Evolutionary conservation across 2,888 invertebrate genomes (phyloP), one percentile per base, ranked within the genome.

Genomic region (Rhingia rostrata): DNA sequence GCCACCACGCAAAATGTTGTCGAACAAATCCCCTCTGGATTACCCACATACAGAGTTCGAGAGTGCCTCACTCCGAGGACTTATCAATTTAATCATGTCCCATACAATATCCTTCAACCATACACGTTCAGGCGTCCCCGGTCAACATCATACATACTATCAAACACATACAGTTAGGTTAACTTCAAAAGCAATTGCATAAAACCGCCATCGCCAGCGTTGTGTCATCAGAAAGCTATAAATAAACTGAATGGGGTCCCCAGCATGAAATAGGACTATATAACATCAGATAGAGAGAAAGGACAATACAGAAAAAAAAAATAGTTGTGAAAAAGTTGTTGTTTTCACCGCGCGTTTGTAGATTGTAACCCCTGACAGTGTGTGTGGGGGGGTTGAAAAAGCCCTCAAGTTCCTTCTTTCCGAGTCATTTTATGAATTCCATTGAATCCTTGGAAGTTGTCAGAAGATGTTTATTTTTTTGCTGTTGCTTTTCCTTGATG

Each of bases 71-170:
- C 74, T 64, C 70, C 32, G 22, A 80, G 80, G 80, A 64, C 80
- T 84, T 84, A 84, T 84, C 80, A 84, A 84, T 84, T 80, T 84
- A 80, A 84, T 84, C 84, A 84, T 84, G 84, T 70, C 70, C 74
- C 69, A 74, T 73, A 64, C 74, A 83, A 69, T 80, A 80, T 70
- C 74, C 74, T 66, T 74, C 43, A 58, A 70, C 64, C 79, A 22
- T 37, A 73, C 60, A 67, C 66, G 35, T 9, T 12, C 10, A 61
- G 30, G 33, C 37, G 22, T 14, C n/a, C 35, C 41, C 74, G 63
- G 53, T 66, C 56, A 69, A 67, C 10, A 3, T 4, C 22, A 53
- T 14, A 60, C 54, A 41, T 33, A 54, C 30, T 39, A 37, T 6
- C 14, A 56, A 39, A 60, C 9, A 56, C 30, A 14, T 12, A 56